Conservation (phyloP, 2,113 vertebrate species). For the Garra rufa region DNA sequence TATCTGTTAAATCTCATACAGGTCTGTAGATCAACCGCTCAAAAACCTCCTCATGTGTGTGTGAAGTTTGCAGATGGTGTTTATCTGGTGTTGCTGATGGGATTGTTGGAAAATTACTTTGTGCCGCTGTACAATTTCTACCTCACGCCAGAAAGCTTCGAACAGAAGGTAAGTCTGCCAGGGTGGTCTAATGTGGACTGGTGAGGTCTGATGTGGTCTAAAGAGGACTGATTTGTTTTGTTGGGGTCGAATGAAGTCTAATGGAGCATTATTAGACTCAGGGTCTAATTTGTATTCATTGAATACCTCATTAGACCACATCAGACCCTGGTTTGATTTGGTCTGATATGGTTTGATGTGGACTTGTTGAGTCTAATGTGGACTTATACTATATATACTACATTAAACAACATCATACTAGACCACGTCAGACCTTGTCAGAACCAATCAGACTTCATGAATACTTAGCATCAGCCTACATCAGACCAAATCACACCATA, state of each 20-base stretch:
- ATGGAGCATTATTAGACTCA: not conserved
- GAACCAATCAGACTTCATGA: no score
- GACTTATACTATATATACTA: no score
- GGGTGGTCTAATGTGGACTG: not conserved
- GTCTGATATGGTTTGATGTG: no score
- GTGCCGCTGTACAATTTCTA: conserved; percentile 95
- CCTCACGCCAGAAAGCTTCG: conserved; percentile 93
- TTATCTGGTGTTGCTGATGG: conserved; percentile 94
- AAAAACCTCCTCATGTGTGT: conserved; percentile 40
- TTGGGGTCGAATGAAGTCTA: not conserved
- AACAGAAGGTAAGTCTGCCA: conserved; percentile 89
- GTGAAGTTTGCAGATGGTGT: conserved; percentile 96
- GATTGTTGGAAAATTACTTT: conserved; percentile 93
- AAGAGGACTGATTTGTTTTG: not conserved
- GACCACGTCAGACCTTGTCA: no score
- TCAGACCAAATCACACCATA: no score
- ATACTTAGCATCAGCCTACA: no score
- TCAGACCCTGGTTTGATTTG: no score
- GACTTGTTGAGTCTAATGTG: no score
- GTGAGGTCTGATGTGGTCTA: not conserved
- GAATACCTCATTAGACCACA: no score
- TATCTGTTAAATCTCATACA: not conserved
- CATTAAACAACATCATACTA: no score
- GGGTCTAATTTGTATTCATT: no score
- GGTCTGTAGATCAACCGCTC: not conserved